Conservation (phyloP, 2,888 invertebrate species). For the Blomia tropicalis region DNA sequence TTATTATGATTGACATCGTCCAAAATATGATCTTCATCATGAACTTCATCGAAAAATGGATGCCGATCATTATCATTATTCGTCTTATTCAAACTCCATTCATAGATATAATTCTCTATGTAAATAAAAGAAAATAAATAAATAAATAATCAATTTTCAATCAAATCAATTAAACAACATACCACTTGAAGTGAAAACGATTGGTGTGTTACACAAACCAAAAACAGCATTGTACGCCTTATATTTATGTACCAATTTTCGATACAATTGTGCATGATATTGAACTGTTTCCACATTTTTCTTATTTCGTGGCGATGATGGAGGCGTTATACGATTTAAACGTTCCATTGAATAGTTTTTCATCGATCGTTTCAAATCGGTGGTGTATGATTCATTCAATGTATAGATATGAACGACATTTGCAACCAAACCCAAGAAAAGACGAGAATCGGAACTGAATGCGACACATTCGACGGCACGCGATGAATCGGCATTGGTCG, state of each 20-base stretch:
- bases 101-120: not conserved
- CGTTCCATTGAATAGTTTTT: too few species aligned
- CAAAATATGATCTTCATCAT: too few species aligned
- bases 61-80: not conserved
- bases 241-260: not conserved
- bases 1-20: not conserved
- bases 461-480: not conserved
- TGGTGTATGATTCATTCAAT: too few species aligned
- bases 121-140: not conserved
- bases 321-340: too few species aligned
- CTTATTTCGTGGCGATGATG: not conserved
- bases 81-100: not conserved
- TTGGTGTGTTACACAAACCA: not conserved
- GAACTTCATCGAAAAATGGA: not conserved
- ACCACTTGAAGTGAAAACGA: constrained; percentile 12
- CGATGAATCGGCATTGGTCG: not conserved
- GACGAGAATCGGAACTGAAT: not conserved
- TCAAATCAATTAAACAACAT: not conserved
- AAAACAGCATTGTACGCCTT: constrained; percentile 10
- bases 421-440: not conserved
- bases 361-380: too few species aligned
- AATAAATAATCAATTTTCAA: not conserved
- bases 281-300: not conserved
- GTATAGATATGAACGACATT: not conserved
- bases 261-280: not conserved